These are phyloP conservation scores for Nansenia antarctica DNA, from an alignment of 2,113 vertebrate genomes.

Conservation along the genomic window DNA sequence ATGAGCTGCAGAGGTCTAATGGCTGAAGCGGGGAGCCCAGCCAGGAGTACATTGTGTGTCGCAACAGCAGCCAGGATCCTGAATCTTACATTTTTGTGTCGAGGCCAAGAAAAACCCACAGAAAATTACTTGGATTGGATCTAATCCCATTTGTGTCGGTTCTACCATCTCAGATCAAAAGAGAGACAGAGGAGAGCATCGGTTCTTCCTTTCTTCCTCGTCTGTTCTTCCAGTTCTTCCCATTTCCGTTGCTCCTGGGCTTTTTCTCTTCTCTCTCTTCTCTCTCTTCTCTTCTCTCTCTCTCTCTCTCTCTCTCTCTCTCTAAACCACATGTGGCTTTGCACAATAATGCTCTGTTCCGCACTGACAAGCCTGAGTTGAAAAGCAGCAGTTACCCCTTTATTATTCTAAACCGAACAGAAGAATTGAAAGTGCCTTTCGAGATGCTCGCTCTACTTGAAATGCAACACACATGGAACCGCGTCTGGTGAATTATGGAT, in stretches of 20 bases:
- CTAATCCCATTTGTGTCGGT: slow-evolving; percentile 20
- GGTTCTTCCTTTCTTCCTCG: slow-evolving; percentile 1
- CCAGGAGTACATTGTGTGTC: not conserved
- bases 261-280: not conserved
- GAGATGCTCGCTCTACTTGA: slow-evolving; percentile 30
- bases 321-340: slow-evolving; percentile 19
- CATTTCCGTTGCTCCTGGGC: not conserved
- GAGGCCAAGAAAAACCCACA: slow-evolving; percentile 21
- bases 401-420: slow-evolving; percentile 33
- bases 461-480: not conserved
- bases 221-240: not conserved
- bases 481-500: slow-evolving; percentile 37
- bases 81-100: slow-evolving; percentile 10
- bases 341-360: slow-evolving; percentile 31
- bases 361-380: too few relatives aligned
- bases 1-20: too few relatives aligned
- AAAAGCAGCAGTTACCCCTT: slow-evolving; percentile 13
- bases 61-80: not conserved
- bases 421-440: slow-evolving; percentile 26
- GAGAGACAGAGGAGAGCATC: slow-evolving; percentile 14
- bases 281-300: slow-evolving; percentile 8
- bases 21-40: too few relatives aligned
- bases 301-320: not conserved
- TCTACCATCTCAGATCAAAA: slow-evolving; percentile 24
- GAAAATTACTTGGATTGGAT: not conserved